Conservation (phyloP, 2,888 invertebrate species). For the Boloria euphrosyne region DNA sequence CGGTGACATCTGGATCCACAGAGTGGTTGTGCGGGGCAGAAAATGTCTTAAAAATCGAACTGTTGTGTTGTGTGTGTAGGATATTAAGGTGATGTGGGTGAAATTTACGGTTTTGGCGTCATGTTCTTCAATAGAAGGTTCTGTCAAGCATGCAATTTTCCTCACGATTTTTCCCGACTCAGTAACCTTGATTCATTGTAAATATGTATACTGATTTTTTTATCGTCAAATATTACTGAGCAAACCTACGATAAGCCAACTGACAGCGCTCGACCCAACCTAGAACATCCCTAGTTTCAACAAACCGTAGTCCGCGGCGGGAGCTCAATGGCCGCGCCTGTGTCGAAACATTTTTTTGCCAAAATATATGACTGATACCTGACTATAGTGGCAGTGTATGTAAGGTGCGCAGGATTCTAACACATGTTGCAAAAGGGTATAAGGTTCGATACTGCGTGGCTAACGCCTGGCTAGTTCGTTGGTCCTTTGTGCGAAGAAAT, state of each 20-base stretch:
- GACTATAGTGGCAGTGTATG: constrained; percentile 47
- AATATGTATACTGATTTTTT: too few relatives aligned
- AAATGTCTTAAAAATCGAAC: too few relatives aligned
- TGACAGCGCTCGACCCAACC: constrained; percentile 17
- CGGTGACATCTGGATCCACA: too few relatives aligned
- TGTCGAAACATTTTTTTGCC: constrained; percentile 37
- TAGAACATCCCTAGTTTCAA: constrained; percentile 53
- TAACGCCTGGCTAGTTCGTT: constrained; percentile 74
- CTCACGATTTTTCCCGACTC: too few relatives aligned
- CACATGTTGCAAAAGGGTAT: constrained; percentile 76
- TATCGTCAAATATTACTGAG: too few relatives aligned
- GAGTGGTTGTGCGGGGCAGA: too few relatives aligned
- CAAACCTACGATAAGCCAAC: constrained; percentile 16
- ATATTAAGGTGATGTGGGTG: too few relatives aligned
- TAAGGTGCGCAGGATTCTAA: constrained; percentile 61
- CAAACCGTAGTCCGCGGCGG: constrained; percentile 62
- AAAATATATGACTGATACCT: constrained; percentile 37
- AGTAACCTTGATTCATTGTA: too few relatives aligned
- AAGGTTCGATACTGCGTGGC: constrained; percentile 77
- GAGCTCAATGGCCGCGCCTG: constrained; percentile 65
- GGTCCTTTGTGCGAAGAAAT: constrained; percentile 67
- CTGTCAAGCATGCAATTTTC: too few relatives aligned
- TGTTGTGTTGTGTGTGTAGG: too few relatives aligned
- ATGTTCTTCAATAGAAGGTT: too few relatives aligned
- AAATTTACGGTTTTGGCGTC: too few relatives aligned